Evolutionary conservation across 2,797 vertebrate genomes (phyloP).

Genomic region (Odontamblyopus rebecca): DNA sequence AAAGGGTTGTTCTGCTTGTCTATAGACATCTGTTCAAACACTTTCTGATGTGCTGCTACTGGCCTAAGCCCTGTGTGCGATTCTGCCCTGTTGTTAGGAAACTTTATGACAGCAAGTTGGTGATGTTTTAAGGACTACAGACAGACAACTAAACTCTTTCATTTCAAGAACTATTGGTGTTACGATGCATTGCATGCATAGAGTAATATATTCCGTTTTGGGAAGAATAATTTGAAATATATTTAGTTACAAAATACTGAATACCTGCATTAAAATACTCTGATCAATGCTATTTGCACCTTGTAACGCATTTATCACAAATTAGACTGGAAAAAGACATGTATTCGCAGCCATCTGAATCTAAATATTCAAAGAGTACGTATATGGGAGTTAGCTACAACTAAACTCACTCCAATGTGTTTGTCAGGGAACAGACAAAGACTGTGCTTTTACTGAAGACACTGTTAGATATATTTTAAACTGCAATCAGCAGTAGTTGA

Average conservation of each 20-base stretch:
- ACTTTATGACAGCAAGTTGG: neutral
- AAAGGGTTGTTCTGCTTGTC: conserved; percentile 1
- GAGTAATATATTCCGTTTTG: no score
- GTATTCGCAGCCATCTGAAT: conserved; percentile 42
- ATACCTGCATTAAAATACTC: no score
- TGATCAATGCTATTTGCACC: no score
- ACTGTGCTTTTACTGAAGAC: no score
- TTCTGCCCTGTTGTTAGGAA: neutral
- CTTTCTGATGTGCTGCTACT: conserved; percentile 5
- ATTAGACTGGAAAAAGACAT: no score
- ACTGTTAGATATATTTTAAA: no score
- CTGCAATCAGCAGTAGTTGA: no score
- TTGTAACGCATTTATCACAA: no score
- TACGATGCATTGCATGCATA: no score
- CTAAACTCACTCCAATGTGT: conserved; percentile 58
- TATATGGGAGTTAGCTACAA: conserved; percentile 59
- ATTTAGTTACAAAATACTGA: no score
- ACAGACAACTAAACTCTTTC: neutral
- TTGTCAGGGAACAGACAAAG: neutral
- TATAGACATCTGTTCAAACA: neutral
- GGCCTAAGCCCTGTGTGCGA: neutral
- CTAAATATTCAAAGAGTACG: conserved; percentile 57
- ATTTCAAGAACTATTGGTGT: neutral
- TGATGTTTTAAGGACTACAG: conserved; percentile 9
- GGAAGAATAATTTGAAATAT: no score